Evolutionary conservation across 2,797 vertebrate species (phyloP).

Genomic region (Setipinna tenuifilis): DNA sequence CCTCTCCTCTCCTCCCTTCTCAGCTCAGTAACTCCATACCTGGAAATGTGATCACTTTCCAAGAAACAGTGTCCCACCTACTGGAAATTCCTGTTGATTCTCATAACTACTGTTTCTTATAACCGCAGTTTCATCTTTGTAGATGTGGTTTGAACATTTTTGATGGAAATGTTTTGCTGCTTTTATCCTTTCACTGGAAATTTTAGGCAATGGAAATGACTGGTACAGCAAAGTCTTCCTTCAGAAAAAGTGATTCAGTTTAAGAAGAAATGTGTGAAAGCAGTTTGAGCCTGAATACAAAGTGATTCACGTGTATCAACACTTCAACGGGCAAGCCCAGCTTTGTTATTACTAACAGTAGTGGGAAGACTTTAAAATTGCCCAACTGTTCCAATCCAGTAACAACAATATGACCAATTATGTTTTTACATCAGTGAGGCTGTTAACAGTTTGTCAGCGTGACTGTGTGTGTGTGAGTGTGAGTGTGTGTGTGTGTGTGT

Average conservation of each 20-base stretch:
- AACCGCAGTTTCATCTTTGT: no score
- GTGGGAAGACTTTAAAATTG: neutral
- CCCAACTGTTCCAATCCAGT: neutral
- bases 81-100: neutral
- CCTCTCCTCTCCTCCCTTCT: no score
- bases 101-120: neutral
- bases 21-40: neutral
- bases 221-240: no score
- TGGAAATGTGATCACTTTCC: constrained; percentile 2
- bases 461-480: neutral
- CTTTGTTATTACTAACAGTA: neutral
- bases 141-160: no score
- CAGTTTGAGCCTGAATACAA: no score
- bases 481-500: neutral
- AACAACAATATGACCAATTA: neutral
- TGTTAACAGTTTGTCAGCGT: neutral
- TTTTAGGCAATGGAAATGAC: no score
- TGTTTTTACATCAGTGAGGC: neutral
- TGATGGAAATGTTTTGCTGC: no score
- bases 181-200: no score
- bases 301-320: no score
- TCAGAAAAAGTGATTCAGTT: no score
- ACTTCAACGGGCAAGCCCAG: neutral
- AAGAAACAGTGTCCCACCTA: neutral
- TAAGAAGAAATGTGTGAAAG: no score